Evolutionary conservation across 2,113 vertebrate genomes (phyloP).

Genomic region (Chionis minor): DNA sequence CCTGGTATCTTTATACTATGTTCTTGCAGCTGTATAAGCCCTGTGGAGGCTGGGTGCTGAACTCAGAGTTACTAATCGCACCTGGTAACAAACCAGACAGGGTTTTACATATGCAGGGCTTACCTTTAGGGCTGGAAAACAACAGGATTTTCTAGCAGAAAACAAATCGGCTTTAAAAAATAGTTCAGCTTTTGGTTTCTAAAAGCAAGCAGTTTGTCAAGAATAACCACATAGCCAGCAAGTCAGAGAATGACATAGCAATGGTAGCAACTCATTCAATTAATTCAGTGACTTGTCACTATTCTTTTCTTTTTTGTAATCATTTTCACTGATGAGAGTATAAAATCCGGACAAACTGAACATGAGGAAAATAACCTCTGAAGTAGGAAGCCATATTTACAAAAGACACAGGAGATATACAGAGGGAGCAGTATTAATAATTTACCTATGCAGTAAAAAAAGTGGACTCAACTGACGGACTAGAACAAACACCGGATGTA

Average conservation of each 20-base stretch:
- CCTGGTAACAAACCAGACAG: background rate
- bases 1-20: fast-evolving
- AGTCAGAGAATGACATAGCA: background rate
- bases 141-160: background rate
- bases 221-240: background rate
- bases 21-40: background rate
- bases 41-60: background rate
- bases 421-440: background rate
- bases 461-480: background rate
- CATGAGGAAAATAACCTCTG: background rate
- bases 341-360: background rate
- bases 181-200: background rate
- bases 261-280: background rate
- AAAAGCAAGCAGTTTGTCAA: background rate
- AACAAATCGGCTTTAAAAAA: background rate
- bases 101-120: background rate
- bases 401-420: background rate
- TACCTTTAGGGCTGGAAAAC: background rate
- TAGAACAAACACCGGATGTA: background rate
- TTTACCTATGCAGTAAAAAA: background rate
- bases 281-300: background rate
- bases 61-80: background rate
- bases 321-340: background rate
- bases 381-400: background rate
- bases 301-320: background rate